phyloP scores from a whole-genome alignment of 2,113 vertebrate genomes.

The Erpornis zantholeuca region DNA sequence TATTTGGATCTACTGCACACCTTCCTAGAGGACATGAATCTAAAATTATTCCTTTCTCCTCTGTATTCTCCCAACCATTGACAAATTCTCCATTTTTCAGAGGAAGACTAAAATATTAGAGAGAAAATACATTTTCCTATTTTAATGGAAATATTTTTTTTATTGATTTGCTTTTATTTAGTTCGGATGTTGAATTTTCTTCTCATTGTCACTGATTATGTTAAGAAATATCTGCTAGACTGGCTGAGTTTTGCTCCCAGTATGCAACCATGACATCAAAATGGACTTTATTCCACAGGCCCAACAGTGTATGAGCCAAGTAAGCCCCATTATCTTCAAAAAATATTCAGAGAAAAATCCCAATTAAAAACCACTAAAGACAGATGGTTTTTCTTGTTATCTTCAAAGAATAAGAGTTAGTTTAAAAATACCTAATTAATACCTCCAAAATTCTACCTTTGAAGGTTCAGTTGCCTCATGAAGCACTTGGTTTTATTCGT shows the following conservation, averaged over 20 bases:
- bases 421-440: background rate
- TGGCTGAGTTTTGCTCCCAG: background rate
- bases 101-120: background rate
- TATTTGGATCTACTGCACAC: background rate
- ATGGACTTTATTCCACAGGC: background rate
- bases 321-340: background rate
- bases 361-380: background rate
- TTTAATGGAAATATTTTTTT: background rate
- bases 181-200: background rate
- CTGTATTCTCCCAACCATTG: background rate
- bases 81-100: background rate
- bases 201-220: background rate
- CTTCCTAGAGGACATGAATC: background rate
- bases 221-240: background rate
- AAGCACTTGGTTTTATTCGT: background rate
- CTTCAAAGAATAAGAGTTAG: background rate
- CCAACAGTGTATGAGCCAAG: background rate
- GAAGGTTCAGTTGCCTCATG: background rate
- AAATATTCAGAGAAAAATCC: background rate
- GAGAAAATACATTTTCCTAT: background rate
- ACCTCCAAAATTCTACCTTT: background rate
- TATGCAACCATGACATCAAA: background rate
- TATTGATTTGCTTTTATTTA: background rate
- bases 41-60: background rate
- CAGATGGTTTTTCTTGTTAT: background rate